Evolutionary conservation across 2,888 invertebrate species (phyloP), one percentile per base, ranked within the genome.

Genomic region (Shargacucullia verbasci): DNA sequence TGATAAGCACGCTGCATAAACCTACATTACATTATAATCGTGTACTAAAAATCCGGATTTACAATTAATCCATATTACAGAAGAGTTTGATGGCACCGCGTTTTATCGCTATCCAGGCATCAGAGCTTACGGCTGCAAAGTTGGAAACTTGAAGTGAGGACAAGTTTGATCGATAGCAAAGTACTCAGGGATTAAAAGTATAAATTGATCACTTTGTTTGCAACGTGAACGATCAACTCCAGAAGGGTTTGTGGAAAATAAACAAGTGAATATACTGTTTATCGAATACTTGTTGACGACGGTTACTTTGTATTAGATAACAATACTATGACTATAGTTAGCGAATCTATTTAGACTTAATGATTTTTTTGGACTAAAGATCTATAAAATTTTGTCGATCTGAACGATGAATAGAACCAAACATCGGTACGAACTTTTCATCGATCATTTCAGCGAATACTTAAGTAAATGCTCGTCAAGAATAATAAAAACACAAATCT

Each of bases 71-170:
- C 14, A 44, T 33, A 33, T 13, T 46, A 25, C 12, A 13, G 12
- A 35, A 27, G 9, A 31, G 13, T 10, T 5, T 14, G 33, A 33
- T 15, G 29, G 29, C 10, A 38, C 14, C 29, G 8, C 27, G 14
- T 20, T n/a, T 8, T 40, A 50, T 59, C 20, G 40, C 44, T 37
- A 13, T 6, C 13, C 13, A 60, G 38, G 7, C 8, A 38, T 13
- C 8, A 13, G 7, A 53, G 27, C 7, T 33, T 12, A 11, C 8
- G 38, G 33, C 11, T 34, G 34, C 25, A 31, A 38, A 47, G 25
- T 54, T 47, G 13, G 6, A 34, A 37, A 41, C 15, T 37, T 45
- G 0, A 41, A 34, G 37, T 43, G 46, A 2, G 20, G 38, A 31
- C 14, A 13, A 31, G 25, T 13, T 47, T 48, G 27, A 53, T 62